A percentile compares a stretch with the other conserved stretches of the same genome.
phyloP scores from a whole-genome alignment of 2,113 vertebrate species.

The Monarcha castaneiventris region DNA sequence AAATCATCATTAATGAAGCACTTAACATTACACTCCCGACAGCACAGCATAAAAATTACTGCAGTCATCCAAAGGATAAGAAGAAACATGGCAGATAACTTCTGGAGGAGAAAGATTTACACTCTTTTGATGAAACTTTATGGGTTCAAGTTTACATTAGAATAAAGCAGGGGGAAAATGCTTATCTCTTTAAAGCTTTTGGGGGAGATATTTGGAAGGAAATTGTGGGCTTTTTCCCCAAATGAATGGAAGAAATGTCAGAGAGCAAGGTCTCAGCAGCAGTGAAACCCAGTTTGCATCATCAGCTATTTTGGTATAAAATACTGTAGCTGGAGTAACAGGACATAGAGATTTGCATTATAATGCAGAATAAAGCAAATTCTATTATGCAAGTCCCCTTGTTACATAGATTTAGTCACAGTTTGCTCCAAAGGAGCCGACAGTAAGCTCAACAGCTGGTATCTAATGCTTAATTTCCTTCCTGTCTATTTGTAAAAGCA shows the following conservation, averaged over 20 bases:
- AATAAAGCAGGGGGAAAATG: not conserved
- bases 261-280: not conserved
- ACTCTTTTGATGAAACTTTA: conserved; percentile 55
- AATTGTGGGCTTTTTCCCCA: not conserved
- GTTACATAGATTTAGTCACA: not conserved
- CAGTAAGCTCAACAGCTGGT: not conserved
- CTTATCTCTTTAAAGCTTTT: conserved; percentile 43
- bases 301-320: conserved; percentile 18
- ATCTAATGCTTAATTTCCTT: not conserved
- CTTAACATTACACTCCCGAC: conserved; percentile 72
- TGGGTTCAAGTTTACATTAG: conserved; percentile 52
- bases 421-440: not conserved
- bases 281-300: not conserved
- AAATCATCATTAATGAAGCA: conserved; percentile 78
- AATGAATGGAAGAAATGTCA: conserved; percentile 14
- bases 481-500: not conserved
- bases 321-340: not conserved
- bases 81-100: conserved; percentile 54
- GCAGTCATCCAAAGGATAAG: conserved; percentile 68
- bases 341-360: not conserved
- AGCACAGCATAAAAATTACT: conserved; percentile 67
- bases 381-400: not conserved
- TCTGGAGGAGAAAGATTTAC: conserved; percentile 58
- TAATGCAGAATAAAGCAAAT: not conserved
- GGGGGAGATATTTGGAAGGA: not conserved